Percentiles rank a stretch among this genome's conserved stretches.
Evolutionary conservation across 2,797 vertebrate genomes (phyloP).

Genomic region (Falco columbarius): DNA sequence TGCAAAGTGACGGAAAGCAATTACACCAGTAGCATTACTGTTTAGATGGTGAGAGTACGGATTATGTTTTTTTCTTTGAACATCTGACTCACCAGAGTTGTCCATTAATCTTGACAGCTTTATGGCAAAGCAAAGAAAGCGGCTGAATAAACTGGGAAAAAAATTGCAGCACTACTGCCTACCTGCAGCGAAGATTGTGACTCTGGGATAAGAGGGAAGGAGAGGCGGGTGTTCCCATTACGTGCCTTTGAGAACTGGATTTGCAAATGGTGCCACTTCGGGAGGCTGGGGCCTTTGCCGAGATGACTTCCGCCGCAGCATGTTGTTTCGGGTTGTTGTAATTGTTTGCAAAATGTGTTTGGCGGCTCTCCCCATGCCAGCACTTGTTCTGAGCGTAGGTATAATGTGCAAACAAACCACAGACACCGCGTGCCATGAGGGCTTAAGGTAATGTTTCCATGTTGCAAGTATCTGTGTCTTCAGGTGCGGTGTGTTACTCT

Average conservation of each 20-base stretch:
- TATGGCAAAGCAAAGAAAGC: not conserved
- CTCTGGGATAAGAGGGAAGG: not conserved
- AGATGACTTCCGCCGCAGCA: not conserved
- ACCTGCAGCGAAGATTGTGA: not conserved
- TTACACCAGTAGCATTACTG: not conserved
- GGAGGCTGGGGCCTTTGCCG: not conserved
- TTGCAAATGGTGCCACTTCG: not conserved
- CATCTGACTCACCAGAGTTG: not conserved
- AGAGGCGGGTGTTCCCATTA: not conserved
- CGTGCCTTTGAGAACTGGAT: not conserved
- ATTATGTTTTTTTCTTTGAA: not conserved
- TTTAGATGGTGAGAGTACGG: not conserved
- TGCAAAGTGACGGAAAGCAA: not conserved
- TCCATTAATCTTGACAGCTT: not conserved
- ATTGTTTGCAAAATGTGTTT: conserved; percentile 51
- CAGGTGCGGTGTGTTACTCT: not conserved
- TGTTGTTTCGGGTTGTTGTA: conserved; percentile 10
- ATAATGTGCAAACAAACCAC: not conserved
- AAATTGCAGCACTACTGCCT: not conserved
- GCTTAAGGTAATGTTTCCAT: not conserved
- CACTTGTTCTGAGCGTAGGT: conserved; percentile 10
- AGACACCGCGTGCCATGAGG: not conserved
- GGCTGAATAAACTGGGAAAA: not conserved
- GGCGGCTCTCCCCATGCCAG: not conserved
- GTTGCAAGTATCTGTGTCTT: not conserved